Conservation (phyloP, 2,113 vertebrate genomes). For the Notiomystis cincta region DNA sequence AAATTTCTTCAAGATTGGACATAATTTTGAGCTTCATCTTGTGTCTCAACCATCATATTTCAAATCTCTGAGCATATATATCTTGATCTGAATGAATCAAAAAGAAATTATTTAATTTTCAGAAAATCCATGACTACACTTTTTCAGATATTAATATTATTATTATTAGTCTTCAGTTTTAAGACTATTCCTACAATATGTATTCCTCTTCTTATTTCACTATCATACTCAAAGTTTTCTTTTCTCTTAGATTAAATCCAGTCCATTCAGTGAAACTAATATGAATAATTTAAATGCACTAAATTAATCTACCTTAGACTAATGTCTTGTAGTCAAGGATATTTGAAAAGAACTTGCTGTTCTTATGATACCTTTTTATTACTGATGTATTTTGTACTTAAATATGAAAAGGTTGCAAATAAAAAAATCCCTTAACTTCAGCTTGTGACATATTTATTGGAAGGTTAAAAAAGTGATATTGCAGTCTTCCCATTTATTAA, state of each 20-base stretch:
- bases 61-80: neutral
- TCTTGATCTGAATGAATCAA: neutral
- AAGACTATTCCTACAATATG: neutral
- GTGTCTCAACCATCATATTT: neutral
- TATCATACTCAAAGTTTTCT: neutral
- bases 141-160: neutral
- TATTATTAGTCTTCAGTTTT: neutral
- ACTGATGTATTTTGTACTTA: neutral
- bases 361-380: neutral
- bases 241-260: neutral
- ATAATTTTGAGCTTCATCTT: neutral
- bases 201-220: neutral
- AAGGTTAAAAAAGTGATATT: neutral
- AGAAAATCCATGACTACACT: neutral
- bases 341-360: neutral
- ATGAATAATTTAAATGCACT: neutral
- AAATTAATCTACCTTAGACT: neutral
- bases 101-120: neutral
- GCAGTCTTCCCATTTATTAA: neutral
- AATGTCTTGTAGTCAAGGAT: neutral
- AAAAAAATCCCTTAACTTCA: neutral
- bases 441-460: neutral
- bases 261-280: neutral
- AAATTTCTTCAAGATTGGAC: neutral
- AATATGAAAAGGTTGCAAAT: neutral